phyloP scores from a whole-genome alignment of 2,113 vertebrate genomes.

The Tragelaphus imberbis region DNA sequence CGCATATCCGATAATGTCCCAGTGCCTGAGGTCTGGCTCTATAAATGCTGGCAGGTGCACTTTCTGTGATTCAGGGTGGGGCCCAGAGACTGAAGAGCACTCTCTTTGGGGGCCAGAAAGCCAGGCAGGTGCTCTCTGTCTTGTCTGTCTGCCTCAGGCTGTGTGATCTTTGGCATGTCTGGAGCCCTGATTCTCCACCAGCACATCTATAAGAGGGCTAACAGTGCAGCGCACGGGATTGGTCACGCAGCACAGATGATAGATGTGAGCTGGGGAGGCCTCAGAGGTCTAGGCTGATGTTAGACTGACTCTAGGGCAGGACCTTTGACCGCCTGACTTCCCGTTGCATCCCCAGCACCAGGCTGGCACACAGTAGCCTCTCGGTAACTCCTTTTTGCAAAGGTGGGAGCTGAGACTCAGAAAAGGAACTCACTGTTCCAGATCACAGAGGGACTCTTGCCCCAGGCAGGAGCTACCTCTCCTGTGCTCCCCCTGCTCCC shows the following conservation, averaged over 20 bases:
- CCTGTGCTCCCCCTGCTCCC: neutral
- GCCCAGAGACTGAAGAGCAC: neutral
- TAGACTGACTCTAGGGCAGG: neutral
- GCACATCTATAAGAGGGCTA: neutral
- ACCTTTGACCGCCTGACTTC: rapidly evolving
- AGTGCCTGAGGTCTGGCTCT: no score
- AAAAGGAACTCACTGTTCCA: neutral
- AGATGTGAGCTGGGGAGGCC: neutral
- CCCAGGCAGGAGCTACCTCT: neutral
- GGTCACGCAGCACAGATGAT: rapidly evolving
- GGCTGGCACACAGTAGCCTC: neutral
- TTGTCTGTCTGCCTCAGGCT: neutral
- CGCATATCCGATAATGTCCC: neutral
- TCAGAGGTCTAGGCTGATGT: neutral
- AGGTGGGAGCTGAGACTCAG: neutral
- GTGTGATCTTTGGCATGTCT: neutral
- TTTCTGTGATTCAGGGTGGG: neutral
- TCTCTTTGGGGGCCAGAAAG: neutral
- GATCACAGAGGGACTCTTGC: neutral
- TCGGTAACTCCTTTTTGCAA: neutral
- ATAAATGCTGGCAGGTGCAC: neutral
- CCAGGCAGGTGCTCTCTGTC: neutral
- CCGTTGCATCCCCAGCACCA: rapidly evolving
- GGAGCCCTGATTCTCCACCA: neutral
- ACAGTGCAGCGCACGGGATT: neutral